Base-by-base conservation (phyloP, 2,113 vertebrate genomes). In the Trematomus loennbergii region DNA sequence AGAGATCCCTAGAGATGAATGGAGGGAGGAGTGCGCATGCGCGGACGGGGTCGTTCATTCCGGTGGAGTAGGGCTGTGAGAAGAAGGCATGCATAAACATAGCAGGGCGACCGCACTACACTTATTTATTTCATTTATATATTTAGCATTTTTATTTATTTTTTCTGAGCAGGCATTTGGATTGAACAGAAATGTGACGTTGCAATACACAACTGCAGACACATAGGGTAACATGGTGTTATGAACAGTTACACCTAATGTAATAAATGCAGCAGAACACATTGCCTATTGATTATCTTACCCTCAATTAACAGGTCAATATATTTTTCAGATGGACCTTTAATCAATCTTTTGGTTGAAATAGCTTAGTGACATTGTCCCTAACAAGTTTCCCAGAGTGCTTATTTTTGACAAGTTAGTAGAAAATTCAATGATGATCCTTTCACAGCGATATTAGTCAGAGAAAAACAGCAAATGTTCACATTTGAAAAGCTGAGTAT, bases 21-120 rank as follows among this genome's bases (percentile, higher is more conserved):
- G 86, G 59, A 3, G 55, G 43, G 0, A 22, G 1, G 17, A 78
- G 48, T 84, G 89, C 94, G 93, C 94, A 94, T 33, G 93, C 87
- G 93, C 73, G 55, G 22, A 82, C 3, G 2, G 45, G 78, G 50
- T 72, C 57, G 71, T 83, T 89, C 88, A 86, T 88, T 89, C 83
- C 79, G 71, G 57, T 58, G 63, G 82, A 79, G 81, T 69, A 59
- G 29, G 46, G 71, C 62, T 82, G 72, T n/a, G 25, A 67, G 7
- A 40, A 83, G 73, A 58, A 62, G 60, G 46, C 33, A 81, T 20
- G 54, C 46, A 72, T n/a, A n/a, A n/a, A n/a, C 40, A 72, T 10
- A 45, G 57, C 66, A 77, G 63, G 43, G 57, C 54, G 36, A 83
- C 80, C 46, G 55, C 48, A 62, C 50, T 60, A 49, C 33, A 25